phyloP scores from a whole-genome alignment of 2,888 invertebrate genomes.

The Cylindroiulus punctatus region DNA sequence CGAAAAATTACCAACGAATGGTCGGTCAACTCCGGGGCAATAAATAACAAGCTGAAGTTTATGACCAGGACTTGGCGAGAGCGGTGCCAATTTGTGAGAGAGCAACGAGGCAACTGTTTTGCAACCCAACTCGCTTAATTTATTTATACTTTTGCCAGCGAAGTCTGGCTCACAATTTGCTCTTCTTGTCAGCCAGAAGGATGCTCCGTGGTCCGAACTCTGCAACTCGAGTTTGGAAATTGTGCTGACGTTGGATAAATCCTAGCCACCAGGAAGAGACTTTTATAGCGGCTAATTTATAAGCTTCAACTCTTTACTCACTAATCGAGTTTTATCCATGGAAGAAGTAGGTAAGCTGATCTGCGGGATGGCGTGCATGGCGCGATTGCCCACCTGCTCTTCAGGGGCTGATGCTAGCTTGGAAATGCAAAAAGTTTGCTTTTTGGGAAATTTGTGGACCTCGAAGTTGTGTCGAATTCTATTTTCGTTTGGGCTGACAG shows the following conservation, averaged over 20 bases:
- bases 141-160: background rate
- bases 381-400: background rate
- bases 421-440: too few relatives aligned
- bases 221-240: background rate
- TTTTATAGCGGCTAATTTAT: background rate
- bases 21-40: background rate
- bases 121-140: background rate
- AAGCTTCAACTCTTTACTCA: background rate
- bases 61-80: background rate
- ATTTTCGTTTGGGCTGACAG: too few relatives aligned
- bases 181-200: background rate
- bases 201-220: background rate
- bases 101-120: background rate
- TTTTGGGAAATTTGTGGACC: too few relatives aligned
- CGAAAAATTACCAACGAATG: background rate
- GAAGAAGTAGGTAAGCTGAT: background rate
- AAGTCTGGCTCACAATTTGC: background rate
- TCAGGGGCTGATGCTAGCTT: too few relatives aligned
- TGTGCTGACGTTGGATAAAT: background rate
- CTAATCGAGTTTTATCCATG: background rate
- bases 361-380: background rate
- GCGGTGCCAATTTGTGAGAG: background rate
- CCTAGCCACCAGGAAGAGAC: background rate
- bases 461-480: too few relatives aligned
- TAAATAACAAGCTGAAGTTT: constrained; percentile 3